These are phyloP conservation scores for Nothocercus julius DNA, from an alignment of 2,113 vertebrate genomes.

Conservation along the genomic window DNA sequence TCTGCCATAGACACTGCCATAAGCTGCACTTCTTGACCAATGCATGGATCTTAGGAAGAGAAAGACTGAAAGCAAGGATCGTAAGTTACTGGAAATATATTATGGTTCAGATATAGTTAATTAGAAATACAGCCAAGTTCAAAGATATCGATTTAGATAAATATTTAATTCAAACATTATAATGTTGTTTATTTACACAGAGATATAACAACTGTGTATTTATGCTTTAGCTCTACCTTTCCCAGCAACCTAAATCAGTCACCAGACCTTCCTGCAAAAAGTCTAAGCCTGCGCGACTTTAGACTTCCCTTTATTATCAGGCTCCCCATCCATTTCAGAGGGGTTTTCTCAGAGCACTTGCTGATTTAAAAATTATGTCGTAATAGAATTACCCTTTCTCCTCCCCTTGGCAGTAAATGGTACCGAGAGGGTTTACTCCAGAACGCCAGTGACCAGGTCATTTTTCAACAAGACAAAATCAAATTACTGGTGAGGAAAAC, in stretches of 20 bases:
- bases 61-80: not conserved
- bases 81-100: not conserved
- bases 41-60: not conserved
- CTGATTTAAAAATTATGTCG: not conserved
- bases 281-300: not conserved
- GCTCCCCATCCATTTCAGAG: not conserved
- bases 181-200: not conserved
- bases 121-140: not conserved
- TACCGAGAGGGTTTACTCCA: not conserved
- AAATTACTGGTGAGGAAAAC: not conserved
- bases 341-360: not conserved
- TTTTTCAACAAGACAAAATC: not conserved
- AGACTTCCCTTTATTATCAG: not conserved
- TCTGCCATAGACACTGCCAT: not conserved
- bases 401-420: not conserved
- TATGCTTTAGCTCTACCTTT: not conserved
- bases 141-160: not conserved
- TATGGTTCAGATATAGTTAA: not conserved
- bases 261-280: not conserved
- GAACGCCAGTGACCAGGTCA: not conserved
- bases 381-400: not conserved
- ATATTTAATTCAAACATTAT: not conserved
- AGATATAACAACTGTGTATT: not conserved
- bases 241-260: fast-evolving
- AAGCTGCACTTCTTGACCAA: not conserved